These are phyloP conservation scores for Philopedon plagiatum DNA, from an alignment of 2,888 invertebrate genomes.

Conservation along the genomic window DNA sequence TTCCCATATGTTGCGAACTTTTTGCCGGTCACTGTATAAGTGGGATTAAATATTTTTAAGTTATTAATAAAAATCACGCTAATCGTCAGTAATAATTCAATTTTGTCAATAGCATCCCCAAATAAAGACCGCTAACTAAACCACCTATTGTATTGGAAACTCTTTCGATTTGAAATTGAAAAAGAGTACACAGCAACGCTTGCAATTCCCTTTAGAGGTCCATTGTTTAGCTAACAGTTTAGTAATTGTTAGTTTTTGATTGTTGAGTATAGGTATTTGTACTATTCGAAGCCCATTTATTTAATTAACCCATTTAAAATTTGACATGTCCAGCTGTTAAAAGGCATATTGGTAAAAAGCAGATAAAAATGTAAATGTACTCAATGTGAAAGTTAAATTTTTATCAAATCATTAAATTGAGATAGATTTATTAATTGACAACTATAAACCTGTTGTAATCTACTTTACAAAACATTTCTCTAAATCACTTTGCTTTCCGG, in stretches of 20 bases:
- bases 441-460: too few species aligned
- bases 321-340: constrained; percentile 3
- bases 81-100: too few species aligned
- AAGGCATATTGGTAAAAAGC: background rate
- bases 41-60: too few species aligned
- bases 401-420: too few species aligned
- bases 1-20: too few species aligned
- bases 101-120: background rate
- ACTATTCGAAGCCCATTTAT: constrained; percentile 19
- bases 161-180: constrained; percentile 33
- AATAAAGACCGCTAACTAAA: constrained; percentile 5
- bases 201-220: constrained; percentile 16
- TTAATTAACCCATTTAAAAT: constrained; percentile 19
- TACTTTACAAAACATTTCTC: too few species aligned
- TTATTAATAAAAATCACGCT: too few species aligned
- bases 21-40: too few species aligned
- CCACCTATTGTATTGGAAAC: constrained; percentile 3
- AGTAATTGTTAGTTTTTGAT: constrained; percentile 22
- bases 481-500: too few species aligned
- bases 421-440: too few species aligned
- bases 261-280: constrained; percentile 1
- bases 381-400: too few species aligned
- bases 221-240: constrained; percentile 26
- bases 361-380: background rate
- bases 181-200: constrained; percentile 19